phyloP scores from a whole-genome alignment of 2,888 invertebrate genomes.

The Drosophila paramelanica region DNA sequence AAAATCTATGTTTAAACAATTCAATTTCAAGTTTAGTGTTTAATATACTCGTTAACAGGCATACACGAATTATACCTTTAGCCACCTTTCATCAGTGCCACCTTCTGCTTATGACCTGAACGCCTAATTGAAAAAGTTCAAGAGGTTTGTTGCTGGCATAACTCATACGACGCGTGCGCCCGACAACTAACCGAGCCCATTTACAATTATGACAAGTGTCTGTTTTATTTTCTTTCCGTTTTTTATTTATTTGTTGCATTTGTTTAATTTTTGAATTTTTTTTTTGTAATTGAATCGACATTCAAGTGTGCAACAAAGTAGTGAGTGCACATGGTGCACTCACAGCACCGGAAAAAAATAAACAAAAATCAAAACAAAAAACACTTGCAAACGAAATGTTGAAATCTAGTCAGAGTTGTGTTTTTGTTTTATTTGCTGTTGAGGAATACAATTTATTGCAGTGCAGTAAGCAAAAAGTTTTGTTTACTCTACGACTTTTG shows the following conservation, averaged over 20 bases:
- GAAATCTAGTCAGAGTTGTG: slow-evolving; percentile 47
- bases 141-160: slow-evolving; percentile 52
- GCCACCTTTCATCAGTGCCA: slow-evolving; percentile 48
- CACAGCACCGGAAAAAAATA: slow-evolving; percentile 17
- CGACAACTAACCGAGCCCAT: slow-evolving; percentile 11
- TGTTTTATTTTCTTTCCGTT: slow-evolving; percentile 12
- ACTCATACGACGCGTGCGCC: slow-evolving; percentile 67
- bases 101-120: slow-evolving; percentile 53
- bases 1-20: too few relatives aligned
- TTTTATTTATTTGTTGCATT: slow-evolving; percentile 19
- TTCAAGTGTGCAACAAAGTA: slow-evolving; percentile 65
- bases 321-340: slow-evolving; percentile 32
- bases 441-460: slow-evolving; percentile 70
- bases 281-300: slow-evolving; percentile 63
- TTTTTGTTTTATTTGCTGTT: slow-evolving; percentile 72
- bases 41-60: neutral
- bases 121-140: slow-evolving; percentile 73
- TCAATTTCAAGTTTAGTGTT: too few relatives aligned
- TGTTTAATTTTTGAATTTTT: neutral
- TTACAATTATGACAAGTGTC: slow-evolving; percentile 15
- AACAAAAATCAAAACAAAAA: slow-evolving; percentile 18
- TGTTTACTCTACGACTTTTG: slow-evolving; percentile 50
- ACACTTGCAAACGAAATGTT: slow-evolving; percentile 19
- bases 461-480: slow-evolving; percentile 53
- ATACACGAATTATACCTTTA: neutral